Base-by-base conservation (phyloP, 2,797 vertebrate species). In the Meda fulgida region DNA sequence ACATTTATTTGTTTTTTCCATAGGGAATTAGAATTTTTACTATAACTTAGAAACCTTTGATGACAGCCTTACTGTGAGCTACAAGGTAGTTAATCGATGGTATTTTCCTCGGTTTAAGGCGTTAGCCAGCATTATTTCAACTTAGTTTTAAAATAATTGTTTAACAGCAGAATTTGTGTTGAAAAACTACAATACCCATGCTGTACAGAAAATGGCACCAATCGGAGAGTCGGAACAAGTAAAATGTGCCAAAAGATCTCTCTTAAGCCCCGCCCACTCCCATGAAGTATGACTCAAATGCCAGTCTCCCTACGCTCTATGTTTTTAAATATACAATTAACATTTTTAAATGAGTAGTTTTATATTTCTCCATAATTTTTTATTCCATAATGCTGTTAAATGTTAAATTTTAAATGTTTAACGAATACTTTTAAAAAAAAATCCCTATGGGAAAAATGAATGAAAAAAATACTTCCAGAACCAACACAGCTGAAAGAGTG, bases 341-440 rank as follows among this genome's bases (percentile, higher is more conserved):
- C 9, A 60, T n/a, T 63, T 63, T 63, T 16, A 29, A 63, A 29
- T 16, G 13, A 63, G 11, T 63, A 63, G 8, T 63, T 63, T 14
- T 5, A 26, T 29, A 29, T 63, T 63, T 29, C 26, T 29, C 60
- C 6, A 5, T 60, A 3, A 26, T 13, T 60, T 60, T 63, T 26
- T 14, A 60, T 13, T 60, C 1, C 23, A 60, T 26, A 2, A 14
- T 29, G n/a, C n/a, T 29, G 58, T 63, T n/a, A n/a, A n/a, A n/a
- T n/a, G n/a, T n/a, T n/a, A n/a, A n/a, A n/a, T n/a, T 21, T 7
- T 53, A 53, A 53, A 7, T 1, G 8, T 55, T 23, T 55, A 55
- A 55, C 0, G 1, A n/a, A 58, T 1, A 11, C 8, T 10, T 58
- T 11, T 58, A n/a, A n/a, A n/a, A 23, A 9, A 0, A 10, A n/a